Base-by-base conservation (phyloP, 2,888 invertebrate genomes). In the Abscondita cerata region DNA sequence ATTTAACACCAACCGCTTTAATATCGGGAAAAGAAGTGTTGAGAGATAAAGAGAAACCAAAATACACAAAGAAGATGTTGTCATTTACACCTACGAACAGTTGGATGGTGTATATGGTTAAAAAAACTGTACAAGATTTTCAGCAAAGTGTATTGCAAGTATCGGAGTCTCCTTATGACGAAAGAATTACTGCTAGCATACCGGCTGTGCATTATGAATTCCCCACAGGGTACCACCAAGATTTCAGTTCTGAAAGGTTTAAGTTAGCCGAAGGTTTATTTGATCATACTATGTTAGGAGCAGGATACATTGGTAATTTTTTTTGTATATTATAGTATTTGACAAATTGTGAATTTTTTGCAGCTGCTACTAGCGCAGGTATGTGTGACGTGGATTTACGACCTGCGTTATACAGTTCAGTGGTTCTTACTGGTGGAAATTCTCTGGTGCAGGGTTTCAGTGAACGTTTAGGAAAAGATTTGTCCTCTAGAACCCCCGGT, bases 321-420 rank as follows among this genome's bases (percentile, higher is more conserved):
- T 46, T 2, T n/a, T 16, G 5, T 57, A 5, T 3, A 41, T 57
- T 11, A 3, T 34, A 9, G 12, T 6, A 25, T 11, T 12, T 41
- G 25, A 16, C 41, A n/a, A n/a, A 41, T 41, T 41, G 15, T 44
- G 44, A 44, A 11, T 5, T 16, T 44, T 3, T 12, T 72, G 83
- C 79, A 72, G 85, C 85, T 41, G 84, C 93, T 1, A 95, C 94
- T 1, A 93, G 94, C 78, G 93, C 95, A 12, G 94, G 94, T 15
- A 96, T 97, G 88, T 98, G 98, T 80, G 99, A 99, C 81, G 96
- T 98, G 50, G 99, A 99, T 82, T 95, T 98, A 2, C 85, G 98
- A 73, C 92, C 98, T 1, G 96, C 96, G 55, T 84, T 99, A 58
- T 99, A 98, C 83, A 95, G 95, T 70, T 92, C 93, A 52, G 96